phyloP scores from a whole-genome alignment of 2,888 invertebrate species.

The Ormia ochracea region DNA sequence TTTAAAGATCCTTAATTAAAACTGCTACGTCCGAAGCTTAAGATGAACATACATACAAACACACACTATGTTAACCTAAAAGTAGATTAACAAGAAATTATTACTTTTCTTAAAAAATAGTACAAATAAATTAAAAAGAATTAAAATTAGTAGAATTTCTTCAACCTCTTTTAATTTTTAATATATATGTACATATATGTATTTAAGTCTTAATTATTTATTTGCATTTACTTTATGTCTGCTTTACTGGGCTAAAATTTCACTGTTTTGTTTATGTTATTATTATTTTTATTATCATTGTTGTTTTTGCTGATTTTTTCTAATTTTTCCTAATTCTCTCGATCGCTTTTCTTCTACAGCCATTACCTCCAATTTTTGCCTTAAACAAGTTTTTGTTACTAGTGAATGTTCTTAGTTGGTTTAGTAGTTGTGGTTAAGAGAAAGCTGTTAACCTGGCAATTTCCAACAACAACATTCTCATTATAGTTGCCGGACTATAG shows the following conservation, averaged over 20 bases:
- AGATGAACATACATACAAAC: conserved; percentile 52
- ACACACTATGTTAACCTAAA: conserved; percentile 45
- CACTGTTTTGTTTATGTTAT: conserved; percentile 14
- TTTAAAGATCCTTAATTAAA: conserved; percentile 49
- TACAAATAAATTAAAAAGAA: background rate
- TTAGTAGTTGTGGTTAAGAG: conserved; percentile 54
- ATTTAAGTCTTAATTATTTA: background rate
- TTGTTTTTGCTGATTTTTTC: conserved; percentile 8
- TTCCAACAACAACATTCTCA: conserved; percentile 43
- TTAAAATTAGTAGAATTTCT: background rate
- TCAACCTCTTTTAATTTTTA: background rate
- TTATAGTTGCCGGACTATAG: background rate
- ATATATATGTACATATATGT: too few relatives aligned
- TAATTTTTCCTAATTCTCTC: conserved; percentile 1
- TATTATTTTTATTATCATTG: background rate
- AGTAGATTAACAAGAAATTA: conserved; percentile 24
- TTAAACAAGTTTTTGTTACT: conserved; percentile 52
- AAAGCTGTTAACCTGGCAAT: conserved; percentile 56
- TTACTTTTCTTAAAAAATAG: background rate
- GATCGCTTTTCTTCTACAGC: background rate
- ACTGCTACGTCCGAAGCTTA: conserved; percentile 54
- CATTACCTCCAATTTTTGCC: conserved; percentile 38
- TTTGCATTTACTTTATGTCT: background rate
- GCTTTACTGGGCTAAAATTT: conserved; percentile 8
- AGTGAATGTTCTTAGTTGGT: conserved; percentile 55